Evolutionary conservation across 2,797 vertebrate genomes (phyloP).

Genomic region (Hyperoplus immaculatus): DNA sequence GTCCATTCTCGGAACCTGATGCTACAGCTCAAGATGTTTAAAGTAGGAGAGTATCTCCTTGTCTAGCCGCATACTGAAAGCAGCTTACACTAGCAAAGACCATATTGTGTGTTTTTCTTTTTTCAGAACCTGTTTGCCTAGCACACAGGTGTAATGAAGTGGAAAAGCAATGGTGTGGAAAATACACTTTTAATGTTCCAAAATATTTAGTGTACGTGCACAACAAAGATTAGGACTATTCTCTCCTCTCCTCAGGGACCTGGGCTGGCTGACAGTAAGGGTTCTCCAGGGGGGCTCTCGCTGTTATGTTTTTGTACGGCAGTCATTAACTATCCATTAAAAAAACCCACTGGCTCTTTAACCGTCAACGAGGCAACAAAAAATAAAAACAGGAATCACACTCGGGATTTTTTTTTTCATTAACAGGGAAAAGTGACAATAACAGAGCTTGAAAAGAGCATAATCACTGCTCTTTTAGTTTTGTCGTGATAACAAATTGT

Average conservation of each 20-base stretch:
- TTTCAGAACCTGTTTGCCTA: conserved; percentile 22
- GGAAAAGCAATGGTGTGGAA: conserved; percentile 63
- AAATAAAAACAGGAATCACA: conserved; percentile 53
- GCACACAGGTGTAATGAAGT: conserved; percentile 66
- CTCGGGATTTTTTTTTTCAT: conserved; percentile 35
- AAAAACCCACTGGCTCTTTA: conserved; percentile 67
- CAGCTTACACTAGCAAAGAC: conserved; percentile 31
- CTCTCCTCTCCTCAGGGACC: conserved; percentile 52
- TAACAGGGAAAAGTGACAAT: conserved; percentile 54
- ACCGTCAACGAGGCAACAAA: conserved; percentile 71
- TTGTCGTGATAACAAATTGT: no score
- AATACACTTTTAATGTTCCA: conserved; percentile 70
- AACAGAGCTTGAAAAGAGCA: conserved; percentile 57
- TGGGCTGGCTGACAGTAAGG: conserved; percentile 54
- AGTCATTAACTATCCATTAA: conserved; percentile 77
- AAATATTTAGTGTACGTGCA: conserved; percentile 64
- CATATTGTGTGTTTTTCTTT: conserved; percentile 19
- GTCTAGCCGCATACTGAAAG: conserved; percentile 23
- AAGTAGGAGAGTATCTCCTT: conserved; percentile 7
- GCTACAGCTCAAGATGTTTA: conserved; percentile 5
- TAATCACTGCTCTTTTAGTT: conserved; percentile 48
- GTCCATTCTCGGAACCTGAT: conserved; percentile 2
- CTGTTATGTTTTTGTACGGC: conserved; percentile 56
- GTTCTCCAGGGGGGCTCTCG: conserved; percentile 62
- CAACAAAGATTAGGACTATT: conserved; percentile 65